Percentiles rank a stretch among this genome's conserved stretches.
Conservation (phyloP, 2,888 invertebrate species). For the Drosophila koepferae region DNA sequence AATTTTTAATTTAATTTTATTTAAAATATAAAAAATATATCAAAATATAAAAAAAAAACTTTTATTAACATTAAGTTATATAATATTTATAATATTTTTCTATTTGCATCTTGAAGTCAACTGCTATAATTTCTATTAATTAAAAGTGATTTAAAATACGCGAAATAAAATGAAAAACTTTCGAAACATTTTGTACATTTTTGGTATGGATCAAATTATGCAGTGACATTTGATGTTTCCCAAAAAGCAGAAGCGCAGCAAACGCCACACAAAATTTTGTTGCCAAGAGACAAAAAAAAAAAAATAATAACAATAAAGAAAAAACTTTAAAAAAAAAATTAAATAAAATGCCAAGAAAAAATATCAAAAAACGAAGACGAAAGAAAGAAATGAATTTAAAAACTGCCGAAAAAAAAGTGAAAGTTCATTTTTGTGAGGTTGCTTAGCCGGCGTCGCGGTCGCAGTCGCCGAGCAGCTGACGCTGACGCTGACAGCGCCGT, state of each 20-base stretch:
- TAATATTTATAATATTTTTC: background rate
- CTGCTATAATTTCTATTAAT: background rate
- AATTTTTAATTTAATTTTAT: too few species aligned
- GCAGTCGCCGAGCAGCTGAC: conserved; percentile 45
- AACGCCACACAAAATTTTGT: conserved; percentile 29
- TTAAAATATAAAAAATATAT: background rate
- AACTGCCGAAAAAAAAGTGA: conserved; percentile 85
- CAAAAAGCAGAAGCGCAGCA: conserved; percentile 38
- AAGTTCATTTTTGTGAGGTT: conserved; percentile 82
- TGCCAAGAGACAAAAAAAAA: conserved; percentile 51
- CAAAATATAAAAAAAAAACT: background rate
- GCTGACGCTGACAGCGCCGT: conserved; percentile 28
- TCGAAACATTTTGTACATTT: conserved; percentile 48
- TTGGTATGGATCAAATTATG: conserved; percentile 50
- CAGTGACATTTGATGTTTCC: conserved; percentile 40
- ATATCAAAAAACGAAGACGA: conserved; percentile 50
- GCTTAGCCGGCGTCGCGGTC: conserved; percentile 58
- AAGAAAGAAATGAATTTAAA: conserved; percentile 80
- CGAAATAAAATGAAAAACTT: conserved; percentile 29
- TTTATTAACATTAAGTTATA: too few species aligned
- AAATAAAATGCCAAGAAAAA: conserved; percentile 53
- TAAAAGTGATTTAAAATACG: background rate
- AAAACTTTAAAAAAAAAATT: conserved; percentile 23
- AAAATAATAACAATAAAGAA: background rate
- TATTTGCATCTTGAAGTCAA: too few species aligned